Conservation (phyloP, 35 echinoderm and acorn worm genomes). For the Anneissia japonica region DNA sequence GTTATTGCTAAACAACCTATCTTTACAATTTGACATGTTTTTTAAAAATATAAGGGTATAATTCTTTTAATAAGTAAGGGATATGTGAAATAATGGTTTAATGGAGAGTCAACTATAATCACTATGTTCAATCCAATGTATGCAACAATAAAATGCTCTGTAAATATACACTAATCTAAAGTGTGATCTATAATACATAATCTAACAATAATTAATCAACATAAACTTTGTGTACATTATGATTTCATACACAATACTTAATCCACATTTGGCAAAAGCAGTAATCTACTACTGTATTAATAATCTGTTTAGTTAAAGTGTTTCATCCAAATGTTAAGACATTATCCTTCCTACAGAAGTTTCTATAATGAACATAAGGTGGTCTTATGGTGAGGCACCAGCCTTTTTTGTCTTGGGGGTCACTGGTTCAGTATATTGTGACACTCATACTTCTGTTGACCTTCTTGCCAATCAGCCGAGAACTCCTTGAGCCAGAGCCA, state of each 20-base stretch:
- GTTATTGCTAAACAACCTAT: too few relatives aligned
- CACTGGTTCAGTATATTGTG: constrained; percentile 60
- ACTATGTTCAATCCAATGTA: background rate
- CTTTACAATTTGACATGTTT: too few relatives aligned
- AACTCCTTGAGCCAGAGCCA: constrained; percentile 15
- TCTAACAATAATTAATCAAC: background rate
- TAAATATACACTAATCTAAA: background rate
- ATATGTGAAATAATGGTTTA: too few relatives aligned
- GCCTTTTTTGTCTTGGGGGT: background rate
- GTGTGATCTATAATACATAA: background rate
- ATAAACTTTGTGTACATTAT: background rate
- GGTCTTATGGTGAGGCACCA: background rate
- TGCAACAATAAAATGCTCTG: background rate
- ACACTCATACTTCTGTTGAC: constrained; percentile 95
- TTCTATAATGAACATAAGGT: background rate
- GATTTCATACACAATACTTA: too few relatives aligned
- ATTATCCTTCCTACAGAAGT: background rate
- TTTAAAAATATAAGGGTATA: too few relatives aligned
- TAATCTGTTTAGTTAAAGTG: too few relatives aligned
- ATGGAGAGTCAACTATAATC: too few relatives aligned
- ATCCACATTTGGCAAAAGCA: too few relatives aligned
- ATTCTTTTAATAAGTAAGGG: too few relatives aligned
- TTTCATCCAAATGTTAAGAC: too few relatives aligned
- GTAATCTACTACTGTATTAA: background rate
- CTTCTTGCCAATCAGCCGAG: constrained; percentile 55